A percentile compares a stretch with the other conserved stretches of the same genome.
These are phyloP conservation scores for Drosophila athabasca DNA, from an alignment of 1,140 invertebrate genomes.

Conservation along the genomic window DNA sequence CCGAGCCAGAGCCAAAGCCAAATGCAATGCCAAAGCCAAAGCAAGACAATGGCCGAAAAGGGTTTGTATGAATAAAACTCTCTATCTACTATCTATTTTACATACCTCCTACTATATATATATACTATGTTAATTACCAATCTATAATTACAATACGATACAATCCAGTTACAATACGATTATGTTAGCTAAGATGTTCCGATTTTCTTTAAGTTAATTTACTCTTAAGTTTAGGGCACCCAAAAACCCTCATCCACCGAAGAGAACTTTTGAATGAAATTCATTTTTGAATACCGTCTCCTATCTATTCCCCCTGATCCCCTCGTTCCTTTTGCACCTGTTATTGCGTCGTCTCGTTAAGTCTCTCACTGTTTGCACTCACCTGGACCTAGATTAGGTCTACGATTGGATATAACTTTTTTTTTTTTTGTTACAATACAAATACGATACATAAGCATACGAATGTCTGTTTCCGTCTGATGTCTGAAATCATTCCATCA, in stretches of 20 bases:
- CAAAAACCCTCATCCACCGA: too few species aligned
- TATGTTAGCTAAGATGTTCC: constrained; percentile 36
- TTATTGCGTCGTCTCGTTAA: constrained; percentile 28
- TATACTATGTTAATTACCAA: constrained; percentile 30
- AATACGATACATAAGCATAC: constrained; percentile 11
- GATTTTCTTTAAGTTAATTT: constrained; percentile 12
- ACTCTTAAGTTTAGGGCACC: constrained; percentile 28
- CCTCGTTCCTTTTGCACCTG: constrained; percentile 18
- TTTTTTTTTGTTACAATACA: constrained; percentile 15
- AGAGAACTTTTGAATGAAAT: constrained; percentile 3
- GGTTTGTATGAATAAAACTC: constrained; percentile 79
- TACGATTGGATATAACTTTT: neutral
- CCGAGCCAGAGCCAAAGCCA: constrained; percentile 49
- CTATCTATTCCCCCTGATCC: too few species aligned
- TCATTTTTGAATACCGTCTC: constrained; percentile 4
- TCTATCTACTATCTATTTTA: constrained; percentile 51
- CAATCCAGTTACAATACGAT: constrained; percentile 19
- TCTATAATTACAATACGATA: constrained; percentile 19
- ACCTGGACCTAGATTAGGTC: neutral
- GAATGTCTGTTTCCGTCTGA: constrained; percentile 23
- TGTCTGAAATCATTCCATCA: constrained; percentile 27
- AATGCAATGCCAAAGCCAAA: constrained; percentile 50
- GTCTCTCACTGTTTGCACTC: constrained; percentile 5
- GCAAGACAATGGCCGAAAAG: constrained; percentile 43
- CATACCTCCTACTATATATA: neutral